These are phyloP conservation scores for Gobio gobio DNA, from an alignment of 2,113 vertebrate species.

Conservation along the genomic window DNA sequence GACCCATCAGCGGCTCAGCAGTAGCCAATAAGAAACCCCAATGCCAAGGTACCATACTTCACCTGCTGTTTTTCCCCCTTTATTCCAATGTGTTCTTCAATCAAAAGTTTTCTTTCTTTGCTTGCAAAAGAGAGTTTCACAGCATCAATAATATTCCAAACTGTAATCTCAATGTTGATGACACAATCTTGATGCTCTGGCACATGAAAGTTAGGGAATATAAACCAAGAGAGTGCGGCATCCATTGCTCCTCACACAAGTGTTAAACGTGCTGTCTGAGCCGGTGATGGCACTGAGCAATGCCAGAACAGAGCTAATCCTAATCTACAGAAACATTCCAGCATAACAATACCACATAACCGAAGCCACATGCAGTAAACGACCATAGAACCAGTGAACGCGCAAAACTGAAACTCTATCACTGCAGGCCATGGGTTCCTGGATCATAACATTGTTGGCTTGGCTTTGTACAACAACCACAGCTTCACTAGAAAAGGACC, in stretches of 20 bases:
- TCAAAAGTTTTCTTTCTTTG: background rate
- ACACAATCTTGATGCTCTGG: background rate
- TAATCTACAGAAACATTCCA: constrained; percentile 64
- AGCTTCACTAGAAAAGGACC: constrained; percentile 32
- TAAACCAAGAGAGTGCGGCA: background rate
- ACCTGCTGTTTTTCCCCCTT: background rate
- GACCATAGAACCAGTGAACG: background rate
- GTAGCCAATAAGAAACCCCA: constrained; percentile 97
- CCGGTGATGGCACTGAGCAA: background rate
- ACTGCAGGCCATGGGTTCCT: constrained; percentile 24
- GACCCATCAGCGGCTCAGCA: constrained; percentile 93
- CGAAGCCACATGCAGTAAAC: constrained; percentile 68
- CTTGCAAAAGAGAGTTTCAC: constrained; percentile 33
- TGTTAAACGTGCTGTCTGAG: background rate
- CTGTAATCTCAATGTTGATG: background rate
- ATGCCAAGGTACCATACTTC: constrained; percentile 84
- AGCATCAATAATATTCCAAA: constrained; percentile 1
- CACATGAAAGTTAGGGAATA: background rate
- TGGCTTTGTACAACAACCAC: constrained; percentile 18
- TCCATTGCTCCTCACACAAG: background rate
- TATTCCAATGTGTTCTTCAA: background rate
- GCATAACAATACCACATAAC: constrained; percentile 66
- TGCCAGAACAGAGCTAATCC: constrained; percentile 33
- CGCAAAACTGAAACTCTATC: constrained; percentile 20
- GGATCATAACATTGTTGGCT: constrained; percentile 36